These are phyloP conservation scores for Charina bottae DNA, from an alignment of 2,113 vertebrate species.

Conservation along the genomic window DNA sequence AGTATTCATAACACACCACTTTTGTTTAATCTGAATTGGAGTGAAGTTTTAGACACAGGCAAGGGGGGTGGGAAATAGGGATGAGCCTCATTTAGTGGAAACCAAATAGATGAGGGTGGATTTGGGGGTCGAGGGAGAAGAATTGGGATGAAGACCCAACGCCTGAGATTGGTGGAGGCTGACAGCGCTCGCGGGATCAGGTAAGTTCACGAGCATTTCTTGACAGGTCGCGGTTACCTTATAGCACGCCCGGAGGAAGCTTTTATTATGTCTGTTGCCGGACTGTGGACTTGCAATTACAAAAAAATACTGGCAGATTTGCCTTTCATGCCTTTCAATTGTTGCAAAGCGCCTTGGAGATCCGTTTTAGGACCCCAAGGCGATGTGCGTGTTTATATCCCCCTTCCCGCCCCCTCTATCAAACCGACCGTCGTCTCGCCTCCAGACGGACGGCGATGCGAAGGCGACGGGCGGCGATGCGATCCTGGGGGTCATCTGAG, in stretches of 20 bases:
- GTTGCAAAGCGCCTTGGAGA: background rate
- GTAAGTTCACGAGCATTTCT: background rate
- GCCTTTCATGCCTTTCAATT: background rate
- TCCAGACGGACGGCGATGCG: constrained; percentile 72
- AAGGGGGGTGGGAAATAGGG: background rate
- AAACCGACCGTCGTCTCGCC: constrained; percentile 69
- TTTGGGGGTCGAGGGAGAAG: background rate
- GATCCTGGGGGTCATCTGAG: constrained; percentile 67
- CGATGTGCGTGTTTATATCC: background rate
- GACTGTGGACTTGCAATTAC: background rate
- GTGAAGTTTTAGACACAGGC: background rate
- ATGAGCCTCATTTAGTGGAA: background rate
- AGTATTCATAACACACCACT: background rate
- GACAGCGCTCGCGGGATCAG: background rate
- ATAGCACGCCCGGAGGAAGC: background rate
- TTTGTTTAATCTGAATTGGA: background rate
- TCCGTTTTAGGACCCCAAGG: background rate
- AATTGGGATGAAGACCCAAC: background rate
- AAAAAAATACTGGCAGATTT: background rate
- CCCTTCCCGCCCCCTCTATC: background rate
- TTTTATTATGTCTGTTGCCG: background rate
- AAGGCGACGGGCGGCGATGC: constrained; percentile 76
- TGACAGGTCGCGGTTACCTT: background rate
- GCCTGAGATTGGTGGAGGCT: background rate
- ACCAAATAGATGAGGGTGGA: background rate